A percentile compares a stretch with the other conserved stretches of the same genome.
Conservation (phyloP, 2,113 vertebrate genomes). For the Cygnus atratus region DNA sequence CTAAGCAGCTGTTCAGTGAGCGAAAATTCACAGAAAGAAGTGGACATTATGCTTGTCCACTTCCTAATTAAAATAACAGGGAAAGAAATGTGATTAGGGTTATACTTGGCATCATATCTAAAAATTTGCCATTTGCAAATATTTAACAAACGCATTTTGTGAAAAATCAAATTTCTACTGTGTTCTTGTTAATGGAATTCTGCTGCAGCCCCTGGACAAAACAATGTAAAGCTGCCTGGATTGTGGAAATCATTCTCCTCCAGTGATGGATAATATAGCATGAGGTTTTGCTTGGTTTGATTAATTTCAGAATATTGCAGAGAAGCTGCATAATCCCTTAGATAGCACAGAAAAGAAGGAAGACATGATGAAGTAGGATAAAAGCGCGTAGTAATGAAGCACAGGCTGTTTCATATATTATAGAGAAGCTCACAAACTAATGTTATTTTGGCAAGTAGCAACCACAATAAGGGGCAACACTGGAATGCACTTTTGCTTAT, state of each 20-base stretch:
- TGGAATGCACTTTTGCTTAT: constrained; percentile 32
- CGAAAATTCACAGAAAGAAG: constrained; percentile 9
- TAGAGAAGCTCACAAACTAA: neutral
- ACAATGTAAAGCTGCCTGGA: constrained; percentile 71
- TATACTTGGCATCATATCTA: constrained; percentile 12
- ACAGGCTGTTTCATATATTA: constrained; percentile 29
- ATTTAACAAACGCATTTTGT: constrained; percentile 63
- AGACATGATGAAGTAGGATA: constrained; percentile 66
- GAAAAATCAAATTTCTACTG: constrained; percentile 55
- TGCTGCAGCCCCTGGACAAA: constrained; percentile 73
- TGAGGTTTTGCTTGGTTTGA: constrained; percentile 79
- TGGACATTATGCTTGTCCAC: constrained; percentile 24
- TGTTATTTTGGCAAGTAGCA: constrained; percentile 17
- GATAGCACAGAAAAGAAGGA: constrained; percentile 67
- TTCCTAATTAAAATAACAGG: constrained; percentile 63
- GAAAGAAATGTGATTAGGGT: constrained; percentile 26
- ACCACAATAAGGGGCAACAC: constrained; percentile 48
- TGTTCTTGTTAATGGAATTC: constrained; percentile 68
- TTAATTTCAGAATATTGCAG: constrained; percentile 82
- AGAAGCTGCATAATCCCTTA: constrained; percentile 80
- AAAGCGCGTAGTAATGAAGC: constrained; percentile 54
- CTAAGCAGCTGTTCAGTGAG: neutral
- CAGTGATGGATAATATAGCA: constrained; percentile 76
- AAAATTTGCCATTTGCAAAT: constrained; percentile 31
- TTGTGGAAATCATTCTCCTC: constrained; percentile 70